Percentiles rank a stretch among this genome's conserved stretches.
These are phyloP conservation scores for Capreolus pygargus DNA, from an alignment of 2,113 vertebrate species.

Conservation along the genomic window DNA sequence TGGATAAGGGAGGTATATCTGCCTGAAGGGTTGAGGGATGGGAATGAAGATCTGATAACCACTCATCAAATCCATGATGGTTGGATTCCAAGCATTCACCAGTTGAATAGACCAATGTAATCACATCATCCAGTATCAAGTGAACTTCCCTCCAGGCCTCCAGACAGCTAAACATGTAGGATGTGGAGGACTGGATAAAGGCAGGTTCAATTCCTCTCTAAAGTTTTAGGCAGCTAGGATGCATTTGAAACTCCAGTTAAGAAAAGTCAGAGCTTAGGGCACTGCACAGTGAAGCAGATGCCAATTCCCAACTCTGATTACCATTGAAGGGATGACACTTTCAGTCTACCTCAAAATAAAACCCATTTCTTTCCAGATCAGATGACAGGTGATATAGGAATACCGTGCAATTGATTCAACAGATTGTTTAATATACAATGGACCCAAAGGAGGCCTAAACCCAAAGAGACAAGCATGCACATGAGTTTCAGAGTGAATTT, in stretches of 20 bases:
- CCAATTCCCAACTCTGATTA: background rate
- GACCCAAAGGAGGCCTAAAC: background rate
- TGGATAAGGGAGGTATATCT: background rate
- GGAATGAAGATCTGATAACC: background rate
- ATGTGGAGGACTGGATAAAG: background rate
- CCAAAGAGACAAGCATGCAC: background rate
- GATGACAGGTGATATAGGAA: background rate
- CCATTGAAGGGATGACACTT: background rate
- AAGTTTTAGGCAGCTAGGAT: background rate
- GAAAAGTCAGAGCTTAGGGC: background rate
- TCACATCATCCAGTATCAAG: background rate
- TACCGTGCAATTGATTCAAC: background rate
- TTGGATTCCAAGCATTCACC: background rate
- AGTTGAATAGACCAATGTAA: background rate
- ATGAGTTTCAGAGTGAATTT: background rate
- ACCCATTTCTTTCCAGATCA: background rate
- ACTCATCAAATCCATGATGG: background rate
- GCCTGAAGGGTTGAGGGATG: background rate
- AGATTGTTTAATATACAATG: background rate
- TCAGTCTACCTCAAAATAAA: conserved; percentile 5
- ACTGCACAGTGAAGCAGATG: background rate
- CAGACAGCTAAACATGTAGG: background rate
- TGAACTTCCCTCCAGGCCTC: background rate
- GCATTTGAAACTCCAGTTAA: background rate
- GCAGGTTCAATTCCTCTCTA: background rate